Base-by-base conservation (phyloP, 1,140 invertebrate species). In the Pristionchus pacificus region DNA sequence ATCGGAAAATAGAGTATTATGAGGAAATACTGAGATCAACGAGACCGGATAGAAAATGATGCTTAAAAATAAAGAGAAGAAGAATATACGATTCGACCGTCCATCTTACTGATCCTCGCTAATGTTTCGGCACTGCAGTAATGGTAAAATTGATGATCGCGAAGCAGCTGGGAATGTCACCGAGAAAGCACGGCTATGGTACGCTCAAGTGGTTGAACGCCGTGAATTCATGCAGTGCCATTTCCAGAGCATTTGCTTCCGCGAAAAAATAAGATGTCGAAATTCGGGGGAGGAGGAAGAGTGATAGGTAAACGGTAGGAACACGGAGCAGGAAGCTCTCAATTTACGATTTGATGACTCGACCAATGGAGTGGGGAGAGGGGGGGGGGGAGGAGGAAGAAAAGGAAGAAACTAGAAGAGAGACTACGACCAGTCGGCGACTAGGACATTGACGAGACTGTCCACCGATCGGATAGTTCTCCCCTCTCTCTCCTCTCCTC, bases 191-290 rank as follows among this genome's bases (percentile, higher is more conserved):
- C 38, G 38, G 38, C 38, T 49, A 49, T 49, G 38, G 38, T 19
- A 49, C 38, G n/a, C n/a, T 97, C 96, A 84, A 95, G 92, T 85
- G 94, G 88, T 25, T 87, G 88, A 79, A 86, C 86, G 30, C 66
- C 66, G 66, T 68, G 66, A 68, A 68, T 68, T 68, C 66, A 68
- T 68, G 66, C 66, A 68, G 66, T 68, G 66, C 66, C 66, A 68
- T 68, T 68, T 31, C 66, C 19, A 60, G 60, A 55, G 24, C 19
- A 31, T 2, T 29, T 24, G n/a, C 55, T 25, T 29, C 14, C 25
- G 27, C 27, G 15, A 15, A 27, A 28, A 25, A 27, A 63, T 29
- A 60, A n/a, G 28, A 60, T 25, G 28, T 24, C 29, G n/a, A 28
- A 24, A 2, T 19, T 30, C 33, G n/a, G 38, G 59, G 13, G 2